Evolutionary conservation across 2,113 vertebrate genomes (phyloP), one percentile per base, ranked within the genome.

Genomic region (Pogonocichla stellata): DNA sequence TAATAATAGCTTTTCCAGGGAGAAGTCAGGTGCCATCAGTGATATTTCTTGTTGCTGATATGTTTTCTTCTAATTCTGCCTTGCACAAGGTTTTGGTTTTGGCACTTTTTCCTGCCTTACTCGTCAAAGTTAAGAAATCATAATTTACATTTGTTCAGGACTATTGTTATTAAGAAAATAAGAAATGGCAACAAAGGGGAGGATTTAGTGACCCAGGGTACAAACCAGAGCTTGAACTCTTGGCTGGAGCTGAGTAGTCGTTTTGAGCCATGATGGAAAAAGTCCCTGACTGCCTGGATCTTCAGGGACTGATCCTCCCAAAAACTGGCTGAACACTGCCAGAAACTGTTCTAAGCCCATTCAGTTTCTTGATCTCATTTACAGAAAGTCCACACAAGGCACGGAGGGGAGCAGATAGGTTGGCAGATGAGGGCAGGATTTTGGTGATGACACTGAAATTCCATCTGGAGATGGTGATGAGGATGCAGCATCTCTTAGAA

Each of bases 371-470:
- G 36, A 58, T 87, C 65, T 78, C 38, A 10, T 42, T 60, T 84
- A 14, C 23, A 62, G 29, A 10, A 78, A 38, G 19, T 36, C 13
- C 14, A 2, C 34, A 9, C 24, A 8, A 69, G 25, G 65, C 31
- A 20, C 0, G 0, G 62, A 69, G 12, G 19, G 23, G n/a, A 72
- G n/a, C n/a, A 69, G 28, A 36, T 7, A n/a, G 24, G 22, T 23
- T 93, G 80, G 45, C 19, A 73, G 72, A 34, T 61, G 23, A 69
- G 67, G 81, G 74, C 42, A 38, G 83, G 61, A 36, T 79, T 82
- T 92, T 51, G 70, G 28, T 58, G 61, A 8, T 33, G 34, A 54
- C 20, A 2, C 42, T 79, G 73, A 51, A 74, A 67, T 87, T 86
- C 18, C 61, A 42, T 5, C 28, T 92, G 81, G 65, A 81, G 86